Evolutionary conservation across 2,113 vertebrate species (phyloP).

Genomic region (Atractosteus spatula): DNA sequence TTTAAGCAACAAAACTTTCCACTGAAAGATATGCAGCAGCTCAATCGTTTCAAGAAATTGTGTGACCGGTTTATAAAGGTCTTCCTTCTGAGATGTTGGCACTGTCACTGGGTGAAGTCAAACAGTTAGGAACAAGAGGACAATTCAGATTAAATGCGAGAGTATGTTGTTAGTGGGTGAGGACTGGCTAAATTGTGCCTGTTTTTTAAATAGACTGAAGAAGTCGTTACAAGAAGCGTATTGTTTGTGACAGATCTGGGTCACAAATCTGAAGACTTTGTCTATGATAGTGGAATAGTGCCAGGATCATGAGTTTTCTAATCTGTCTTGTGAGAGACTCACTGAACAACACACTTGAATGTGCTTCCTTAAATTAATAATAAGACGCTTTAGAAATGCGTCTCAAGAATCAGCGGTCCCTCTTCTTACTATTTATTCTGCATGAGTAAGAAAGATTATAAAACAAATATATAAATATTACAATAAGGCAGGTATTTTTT

Average conservation of each 20-base stretch:
- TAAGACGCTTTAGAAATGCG: too few species aligned
- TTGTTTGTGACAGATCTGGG: neutral
- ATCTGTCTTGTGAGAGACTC: too few species aligned
- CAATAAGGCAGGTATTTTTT: too few species aligned
- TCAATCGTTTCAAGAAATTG: neutral
- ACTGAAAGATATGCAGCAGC: neutral
- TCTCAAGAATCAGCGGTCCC: too few species aligned
- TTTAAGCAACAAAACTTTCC: too few species aligned
- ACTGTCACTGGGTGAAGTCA: neutral
- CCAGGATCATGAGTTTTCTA: neutral
- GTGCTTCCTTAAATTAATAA: too few species aligned
- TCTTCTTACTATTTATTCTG: too few species aligned
- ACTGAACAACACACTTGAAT: too few species aligned
- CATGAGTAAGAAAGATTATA: too few species aligned
- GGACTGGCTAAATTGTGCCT: neutral
- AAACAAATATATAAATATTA: too few species aligned
- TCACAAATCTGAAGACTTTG: neutral
- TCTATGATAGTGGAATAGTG: neutral
- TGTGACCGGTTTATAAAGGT: slow-evolving; percentile 8
- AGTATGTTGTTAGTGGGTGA: neutral
- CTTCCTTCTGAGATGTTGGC: neutral
- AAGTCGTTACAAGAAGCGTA: neutral
- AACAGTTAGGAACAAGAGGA: neutral
- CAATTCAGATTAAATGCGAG: neutral
- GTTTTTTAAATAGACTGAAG: neutral